Percentiles rank a stretch among this genome's conserved stretches.
Conservation (phyloP, 2,797 vertebrate genomes). For the Loriculus beryllinus region DNA sequence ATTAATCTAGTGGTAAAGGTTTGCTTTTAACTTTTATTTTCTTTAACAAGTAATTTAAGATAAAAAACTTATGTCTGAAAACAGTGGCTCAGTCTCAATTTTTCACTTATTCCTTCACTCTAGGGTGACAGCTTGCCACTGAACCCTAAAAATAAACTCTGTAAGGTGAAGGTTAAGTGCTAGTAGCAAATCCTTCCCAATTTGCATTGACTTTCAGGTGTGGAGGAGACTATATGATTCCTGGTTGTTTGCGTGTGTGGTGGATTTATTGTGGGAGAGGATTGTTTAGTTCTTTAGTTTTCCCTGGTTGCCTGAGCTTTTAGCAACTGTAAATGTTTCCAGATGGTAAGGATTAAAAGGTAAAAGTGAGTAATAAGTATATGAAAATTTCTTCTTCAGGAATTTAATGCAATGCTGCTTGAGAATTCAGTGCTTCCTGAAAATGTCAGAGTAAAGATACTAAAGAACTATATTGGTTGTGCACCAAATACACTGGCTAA, state of each 20-base stretch:
- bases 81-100: not conserved
- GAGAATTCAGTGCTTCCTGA: not conserved
- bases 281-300: not conserved
- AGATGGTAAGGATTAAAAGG: not conserved
- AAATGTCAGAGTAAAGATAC: not conserved
- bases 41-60: not conserved
- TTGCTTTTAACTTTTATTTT: not conserved
- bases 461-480: not conserved
- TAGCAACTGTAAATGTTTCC: not conserved
- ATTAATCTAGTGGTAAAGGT: not conserved
- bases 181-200: not conserved
- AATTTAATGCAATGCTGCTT: not conserved
- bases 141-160: conserved; percentile 5
- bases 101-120: not conserved
- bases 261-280: not conserved
- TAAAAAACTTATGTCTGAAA: not conserved
- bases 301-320: not conserved
- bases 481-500: not conserved
- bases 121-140: not conserved
- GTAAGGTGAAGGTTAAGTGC: conserved; percentile 17
- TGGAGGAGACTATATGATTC: not conserved
- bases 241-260: not conserved
- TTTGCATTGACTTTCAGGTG: conserved; percentile 4
- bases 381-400: not conserved
- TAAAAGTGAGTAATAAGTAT: not conserved